Conservation (phyloP, 2,888 invertebrate species). For the Apantesis nais region DNA sequence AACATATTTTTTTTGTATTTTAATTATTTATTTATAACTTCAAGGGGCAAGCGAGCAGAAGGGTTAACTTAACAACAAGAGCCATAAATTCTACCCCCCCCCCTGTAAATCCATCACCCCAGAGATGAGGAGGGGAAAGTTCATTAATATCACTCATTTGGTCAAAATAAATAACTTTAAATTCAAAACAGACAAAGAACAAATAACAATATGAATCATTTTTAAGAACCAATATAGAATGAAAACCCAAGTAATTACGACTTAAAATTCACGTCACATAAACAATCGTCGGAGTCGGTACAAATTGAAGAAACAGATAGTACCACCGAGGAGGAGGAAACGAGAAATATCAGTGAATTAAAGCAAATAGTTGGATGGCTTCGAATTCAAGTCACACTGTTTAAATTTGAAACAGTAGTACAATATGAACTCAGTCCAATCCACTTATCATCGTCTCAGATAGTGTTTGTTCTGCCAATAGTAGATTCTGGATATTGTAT, state of each 20-base stretch:
- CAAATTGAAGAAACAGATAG: conserved; percentile 23
- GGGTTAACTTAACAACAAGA: too few species aligned
- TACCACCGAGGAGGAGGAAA: conserved; percentile 12
- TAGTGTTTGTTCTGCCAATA: conserved; percentile 58
- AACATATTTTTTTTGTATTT: background rate
- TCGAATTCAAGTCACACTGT: conserved; percentile 58
- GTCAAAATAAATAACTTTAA: too few species aligned
- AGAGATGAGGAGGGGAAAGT: too few species aligned
- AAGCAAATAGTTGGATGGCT: conserved; percentile 45
- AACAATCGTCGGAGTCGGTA: conserved; percentile 27
- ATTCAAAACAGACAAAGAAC: too few species aligned
- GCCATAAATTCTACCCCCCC: too few species aligned
- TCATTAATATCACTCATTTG: background rate
- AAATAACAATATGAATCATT: conserved; percentile 7
- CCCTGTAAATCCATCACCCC: too few species aligned
- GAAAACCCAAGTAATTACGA: conserved; percentile 12
- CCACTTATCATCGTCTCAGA: conserved; percentile 67
- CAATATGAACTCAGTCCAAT: conserved; percentile 65
- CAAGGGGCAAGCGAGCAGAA: conserved; percentile 1
- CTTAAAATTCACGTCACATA: conserved; percentile 38
- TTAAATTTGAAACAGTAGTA: conserved; percentile 69
- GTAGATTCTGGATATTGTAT: conserved; percentile 34
- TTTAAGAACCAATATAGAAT: conserved; percentile 13
- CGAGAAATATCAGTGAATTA: conserved; percentile 46
- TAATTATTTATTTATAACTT: too few species aligned